These are phyloP conservation scores for Lumbricus terrestris DNA, from an alignment of 2,888 invertebrate genomes.

Conservation along the genomic window DNA sequence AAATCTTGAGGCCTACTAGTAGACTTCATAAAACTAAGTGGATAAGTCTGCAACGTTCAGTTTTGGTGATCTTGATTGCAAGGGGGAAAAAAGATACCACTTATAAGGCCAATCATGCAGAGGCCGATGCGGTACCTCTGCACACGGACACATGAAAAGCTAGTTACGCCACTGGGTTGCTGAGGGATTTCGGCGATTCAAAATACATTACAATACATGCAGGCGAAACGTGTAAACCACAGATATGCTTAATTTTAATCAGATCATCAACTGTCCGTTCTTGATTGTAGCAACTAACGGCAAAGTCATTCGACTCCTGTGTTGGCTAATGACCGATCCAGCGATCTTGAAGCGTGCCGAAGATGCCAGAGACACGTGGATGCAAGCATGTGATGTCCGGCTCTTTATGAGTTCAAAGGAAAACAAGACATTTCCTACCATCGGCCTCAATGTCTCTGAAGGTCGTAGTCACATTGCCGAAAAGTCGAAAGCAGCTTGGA, in stretches of 20 bases:
- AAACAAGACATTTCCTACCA: neutral
- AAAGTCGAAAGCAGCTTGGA: constrained; percentile 39
- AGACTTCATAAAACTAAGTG: no score
- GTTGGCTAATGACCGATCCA: constrained; percentile 37
- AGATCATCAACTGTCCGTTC: neutral
- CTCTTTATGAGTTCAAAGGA: constrained; percentile 16
- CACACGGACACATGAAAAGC: no score
- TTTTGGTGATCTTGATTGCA: no score
- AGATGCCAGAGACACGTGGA: constrained; percentile 36
- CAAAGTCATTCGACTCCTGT: constrained; percentile 29
- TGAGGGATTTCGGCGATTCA: no score
- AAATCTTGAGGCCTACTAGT: no score
- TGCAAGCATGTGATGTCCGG: constrained; percentile 33
- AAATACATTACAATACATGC: neutral
- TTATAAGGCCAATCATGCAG: no score
- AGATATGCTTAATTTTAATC: neutral
- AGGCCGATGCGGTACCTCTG: no score
- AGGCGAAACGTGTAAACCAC: neutral
- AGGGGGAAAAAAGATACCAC: no score
- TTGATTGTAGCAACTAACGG: neutral
- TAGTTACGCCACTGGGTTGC: no score
- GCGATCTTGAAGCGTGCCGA: constrained; percentile 24
- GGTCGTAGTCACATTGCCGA: constrained; percentile 36
- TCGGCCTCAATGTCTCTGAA: neutral
- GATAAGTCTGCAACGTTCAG: no score